Percentiles rank a stretch among this genome's conserved stretches.
Conservation (phyloP, 2,797 vertebrate species). For the Brotula barbata region DNA sequence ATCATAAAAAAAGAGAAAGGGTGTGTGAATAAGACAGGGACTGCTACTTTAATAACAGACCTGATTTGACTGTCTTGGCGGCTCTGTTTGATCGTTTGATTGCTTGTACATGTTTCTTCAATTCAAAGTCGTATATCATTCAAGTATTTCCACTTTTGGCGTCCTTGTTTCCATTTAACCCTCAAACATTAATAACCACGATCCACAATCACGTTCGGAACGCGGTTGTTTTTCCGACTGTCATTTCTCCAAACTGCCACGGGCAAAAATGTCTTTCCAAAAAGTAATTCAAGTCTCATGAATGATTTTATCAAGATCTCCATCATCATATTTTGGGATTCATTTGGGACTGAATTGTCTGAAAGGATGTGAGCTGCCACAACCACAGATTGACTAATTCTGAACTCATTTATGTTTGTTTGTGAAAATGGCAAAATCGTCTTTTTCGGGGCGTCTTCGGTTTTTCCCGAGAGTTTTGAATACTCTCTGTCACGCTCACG, state of each 20-base stretch:
- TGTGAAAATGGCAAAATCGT: neutral
- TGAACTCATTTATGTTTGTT: neutral
- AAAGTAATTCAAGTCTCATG: conserved; percentile 8
- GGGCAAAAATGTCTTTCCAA: conserved; percentile 3
- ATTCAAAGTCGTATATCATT: conserved; percentile 3
- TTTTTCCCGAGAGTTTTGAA: neutral
- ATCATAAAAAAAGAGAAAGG: too few species aligned
- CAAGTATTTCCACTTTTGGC: conserved; percentile 21
- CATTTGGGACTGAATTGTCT: neutral
- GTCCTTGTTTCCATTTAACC: neutral
- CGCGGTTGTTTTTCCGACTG: neutral
- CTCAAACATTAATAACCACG: neutral
- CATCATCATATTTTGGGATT: neutral
- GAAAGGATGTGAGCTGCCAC: conserved; percentile 1
- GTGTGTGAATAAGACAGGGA: neutral
- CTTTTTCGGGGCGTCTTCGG: neutral
- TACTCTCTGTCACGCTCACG: neutral
- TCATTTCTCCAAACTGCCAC: conserved; percentile 6
- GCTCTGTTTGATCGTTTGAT: too few species aligned
- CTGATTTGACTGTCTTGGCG: too few species aligned
- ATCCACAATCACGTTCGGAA: conserved; percentile 11
- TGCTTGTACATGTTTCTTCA: neutral
- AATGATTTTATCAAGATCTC: conserved; percentile 15
- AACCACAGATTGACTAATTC: neutral
- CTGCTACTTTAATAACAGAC: too few species aligned